phyloP scores from a whole-genome alignment of 2,113 vertebrate species.

The Hippocampus mohnikei region DNA sequence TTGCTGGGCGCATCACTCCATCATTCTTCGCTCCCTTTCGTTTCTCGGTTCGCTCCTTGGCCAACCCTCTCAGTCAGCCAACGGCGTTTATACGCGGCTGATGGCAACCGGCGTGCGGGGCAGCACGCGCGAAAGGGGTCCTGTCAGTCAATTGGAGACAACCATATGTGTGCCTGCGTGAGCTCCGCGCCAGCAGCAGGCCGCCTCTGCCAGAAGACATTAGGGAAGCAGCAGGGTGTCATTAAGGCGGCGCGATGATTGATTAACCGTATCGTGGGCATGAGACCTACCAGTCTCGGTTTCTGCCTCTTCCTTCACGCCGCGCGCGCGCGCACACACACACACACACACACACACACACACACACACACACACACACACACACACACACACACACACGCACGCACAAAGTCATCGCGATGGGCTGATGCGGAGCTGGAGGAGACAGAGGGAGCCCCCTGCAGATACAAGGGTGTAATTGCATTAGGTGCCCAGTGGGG shows the following conservation, averaged over 20 bases:
- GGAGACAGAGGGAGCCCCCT: constrained; percentile 67
- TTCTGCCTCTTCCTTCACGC: constrained; percentile 25
- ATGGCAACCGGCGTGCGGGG: constrained; percentile 68
- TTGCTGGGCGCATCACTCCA: neutral
- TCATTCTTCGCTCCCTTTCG: constrained; percentile 14
- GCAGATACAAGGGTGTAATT: constrained; percentile 71
- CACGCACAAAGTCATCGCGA: constrained; percentile 11
- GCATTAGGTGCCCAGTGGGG: constrained; percentile 66
- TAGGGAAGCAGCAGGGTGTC: constrained; percentile 77
- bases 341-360: no score
- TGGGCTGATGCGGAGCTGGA: constrained; percentile 25
- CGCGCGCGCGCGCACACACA: constrained; percentile 2
- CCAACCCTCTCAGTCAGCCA: constrained; percentile 37
- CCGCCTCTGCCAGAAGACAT: constrained; percentile 77
- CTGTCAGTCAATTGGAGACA: constrained; percentile 76
- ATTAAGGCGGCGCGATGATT: constrained; percentile 76
- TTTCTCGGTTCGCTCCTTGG: constrained; percentile 1
- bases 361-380: no score
- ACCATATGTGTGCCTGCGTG: constrained; percentile 79
- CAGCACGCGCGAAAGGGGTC: constrained; percentile 66
- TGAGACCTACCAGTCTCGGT: constrained; percentile 38
- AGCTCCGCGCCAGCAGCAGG: constrained; percentile 70
- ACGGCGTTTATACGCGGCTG: constrained; percentile 59
- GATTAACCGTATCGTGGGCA: constrained; percentile 75
- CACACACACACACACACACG: no score